Base-by-base conservation (phyloP, 2,888 invertebrate genomes). In the Tholera decimalis region DNA sequence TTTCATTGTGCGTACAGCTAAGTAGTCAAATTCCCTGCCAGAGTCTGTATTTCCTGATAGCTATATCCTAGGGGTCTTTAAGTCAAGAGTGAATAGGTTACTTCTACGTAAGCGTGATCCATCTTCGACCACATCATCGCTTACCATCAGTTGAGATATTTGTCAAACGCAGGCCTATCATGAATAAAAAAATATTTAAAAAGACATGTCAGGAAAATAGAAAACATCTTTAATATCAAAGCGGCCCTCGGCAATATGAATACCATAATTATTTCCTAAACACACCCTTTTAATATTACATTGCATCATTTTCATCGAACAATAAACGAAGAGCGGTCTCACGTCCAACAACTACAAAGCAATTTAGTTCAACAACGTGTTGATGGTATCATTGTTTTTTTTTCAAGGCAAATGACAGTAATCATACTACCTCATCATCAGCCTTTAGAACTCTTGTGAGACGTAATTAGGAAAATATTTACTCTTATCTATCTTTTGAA, bases 401-500 rank as follows among this genome's bases (percentile, higher is more conserved):
- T 65, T 72, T 49, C 66, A 63, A 71, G 55, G 71, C 56, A 65
- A 73, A 81, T 72, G 65, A 74, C 63, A 68, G 59, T 76, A 69
- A 80, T 78, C 62, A 63, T n/a, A 58, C 15, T 61, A 56, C n/a
- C 18, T 60, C 46, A 57, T 46, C 64, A 70, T 55, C 33, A 53
- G 59, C 72, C 67, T 33, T 43, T 39, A 60, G 24, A 51, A 35
- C 39, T 41, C 46, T 46, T 18, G 46, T 28, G 18, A n/a, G 8
- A 53, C 49, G 68, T 41, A 73, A 55, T 71, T 74, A 65, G 60
- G 41, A 9, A 67, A 71, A 79, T 82, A 81, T 82, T 77, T 50
- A n/a, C n/a, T n/a, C n/a, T n/a, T n/a, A n/a, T n/a, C n/a, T n/a
- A n/a, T n/a, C n/a, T n/a, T n/a, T n/a, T n/a, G n/a, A n/a, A n/a